Base-by-base conservation (phyloP, 2,888 invertebrate genomes). In the Agrypnus murinus region DNA sequence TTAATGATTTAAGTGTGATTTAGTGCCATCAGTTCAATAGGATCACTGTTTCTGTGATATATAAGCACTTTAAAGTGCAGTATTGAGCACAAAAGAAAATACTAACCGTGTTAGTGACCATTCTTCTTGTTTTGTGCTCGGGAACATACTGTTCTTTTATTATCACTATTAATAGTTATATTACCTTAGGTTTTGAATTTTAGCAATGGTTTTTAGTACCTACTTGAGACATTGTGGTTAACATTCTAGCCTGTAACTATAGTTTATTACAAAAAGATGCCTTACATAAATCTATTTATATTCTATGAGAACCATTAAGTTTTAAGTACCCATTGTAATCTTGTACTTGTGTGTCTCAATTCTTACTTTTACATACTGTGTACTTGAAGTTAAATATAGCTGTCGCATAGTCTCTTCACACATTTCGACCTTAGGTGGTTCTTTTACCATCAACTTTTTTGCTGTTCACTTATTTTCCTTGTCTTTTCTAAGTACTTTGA, bases 1-100 rank as follows among this genome's bases (percentile, higher is more conserved):
- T 68, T 65, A 68, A 66, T 68, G 67, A 71, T 64, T 71, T 71
- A 67, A 64, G 70, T 75, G 67, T 74, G 74, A 60, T 71, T 75
- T 78, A 60, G 68, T 78, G 75, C 75, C 74, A 77, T 75, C 75
- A 72, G 76, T 80, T 77, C 31, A 64, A 68, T 65, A 72, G 73
- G 71, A 76, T 77, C 78, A 79, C 82, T 81, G 78, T 82, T 83
- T 83, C 82, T 83, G 83, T 83, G 82, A 83, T 82, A 83, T 77
- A 58, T 46, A 48, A 60, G 77, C 80, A 81, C 80, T 75, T 73
- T 68, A 74, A 75, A 68, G 73, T 73, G 68, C 59, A 59, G 57
- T 66, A 55, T 68, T 65, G 57, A 66, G 69, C 64, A 65, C 69
- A 65, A 25, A 25, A n/a, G n/a, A n/a, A n/a, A 70, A 69, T 68